Evolutionary conservation across 2,797 vertebrate species (phyloP).

Genomic region (Cyclura pinguis): DNA sequence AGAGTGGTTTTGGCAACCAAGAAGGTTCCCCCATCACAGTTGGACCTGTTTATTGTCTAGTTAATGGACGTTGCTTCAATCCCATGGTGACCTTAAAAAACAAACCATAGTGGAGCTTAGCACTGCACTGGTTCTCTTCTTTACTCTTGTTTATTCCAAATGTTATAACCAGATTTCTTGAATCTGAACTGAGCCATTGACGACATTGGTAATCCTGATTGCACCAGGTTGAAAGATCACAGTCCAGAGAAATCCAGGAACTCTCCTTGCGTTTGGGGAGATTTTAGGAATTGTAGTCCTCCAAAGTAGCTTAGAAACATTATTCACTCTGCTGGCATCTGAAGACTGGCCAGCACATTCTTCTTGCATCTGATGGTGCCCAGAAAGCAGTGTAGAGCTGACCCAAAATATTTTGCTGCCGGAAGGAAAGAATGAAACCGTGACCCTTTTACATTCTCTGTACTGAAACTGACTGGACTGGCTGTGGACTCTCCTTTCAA

Average conservation of each 20-base stretch:
- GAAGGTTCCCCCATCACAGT: neutral
- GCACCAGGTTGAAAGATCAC: too few relatives aligned
- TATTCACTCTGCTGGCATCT: too few relatives aligned
- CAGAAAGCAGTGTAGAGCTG: neutral
- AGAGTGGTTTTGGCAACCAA: neutral
- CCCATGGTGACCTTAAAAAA: neutral
- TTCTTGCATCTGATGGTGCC: neutral
- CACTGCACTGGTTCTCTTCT: slow-evolving; percentile 54
- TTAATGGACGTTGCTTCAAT: neutral
- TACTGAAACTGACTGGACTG: neutral
- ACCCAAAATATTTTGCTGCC: neutral
- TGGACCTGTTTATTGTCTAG: neutral
- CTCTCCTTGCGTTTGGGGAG: too few relatives aligned
- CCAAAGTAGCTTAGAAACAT: neutral
- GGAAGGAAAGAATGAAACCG: neutral
- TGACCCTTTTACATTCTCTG: neutral
- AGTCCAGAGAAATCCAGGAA: too few relatives aligned
- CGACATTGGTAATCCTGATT: too few relatives aligned
- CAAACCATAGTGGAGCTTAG: slow-evolving; percentile 32
- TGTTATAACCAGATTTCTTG: neutral
- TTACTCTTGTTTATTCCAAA: slow-evolving; percentile 64
- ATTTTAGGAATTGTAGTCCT: neutral
- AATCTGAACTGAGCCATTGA: neutral
- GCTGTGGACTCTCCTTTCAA: neutral
- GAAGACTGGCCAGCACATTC: too few relatives aligned